Percentiles rank a stretch among this genome's conserved stretches.
Conservation (phyloP, 2,888 invertebrate genomes). For the Dasypolia templi region DNA sequence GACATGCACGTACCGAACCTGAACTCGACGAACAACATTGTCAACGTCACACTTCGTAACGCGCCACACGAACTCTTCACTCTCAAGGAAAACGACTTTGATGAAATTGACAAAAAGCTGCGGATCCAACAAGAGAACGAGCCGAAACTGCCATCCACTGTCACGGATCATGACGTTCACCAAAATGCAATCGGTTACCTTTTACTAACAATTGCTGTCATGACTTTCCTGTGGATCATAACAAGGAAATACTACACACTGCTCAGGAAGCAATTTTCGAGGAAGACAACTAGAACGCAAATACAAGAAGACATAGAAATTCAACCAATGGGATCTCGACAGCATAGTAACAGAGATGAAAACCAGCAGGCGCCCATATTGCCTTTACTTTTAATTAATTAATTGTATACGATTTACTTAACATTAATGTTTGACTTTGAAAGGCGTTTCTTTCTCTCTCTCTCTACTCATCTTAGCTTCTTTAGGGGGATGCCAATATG, state of each 20-base stretch:
- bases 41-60: no score
- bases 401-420: no score
- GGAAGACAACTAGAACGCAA: background rate
- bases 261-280: background rate
- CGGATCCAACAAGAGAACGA: slow-evolving; percentile 1
- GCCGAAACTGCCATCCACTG: background rate
- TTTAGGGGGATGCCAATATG: no score
- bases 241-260: background rate
- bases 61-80: no score
- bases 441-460: no score
- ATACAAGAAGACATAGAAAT: background rate
- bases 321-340: background rate
- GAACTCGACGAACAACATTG: no score
- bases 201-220: background rate
- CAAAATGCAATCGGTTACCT: slow-evolving; percentile 4
- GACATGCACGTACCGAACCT: no score
- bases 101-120: slow-evolving; percentile 2
- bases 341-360: background rate
- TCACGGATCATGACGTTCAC: no score
- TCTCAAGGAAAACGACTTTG: background rate
- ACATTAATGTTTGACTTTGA: no score
- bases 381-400: no score
- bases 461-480: no score
- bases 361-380: no score
- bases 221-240: slow-evolving; percentile 3